phyloP scores from a whole-genome alignment of 1,140 invertebrate species.

The Drosophila kikkawai region DNA sequence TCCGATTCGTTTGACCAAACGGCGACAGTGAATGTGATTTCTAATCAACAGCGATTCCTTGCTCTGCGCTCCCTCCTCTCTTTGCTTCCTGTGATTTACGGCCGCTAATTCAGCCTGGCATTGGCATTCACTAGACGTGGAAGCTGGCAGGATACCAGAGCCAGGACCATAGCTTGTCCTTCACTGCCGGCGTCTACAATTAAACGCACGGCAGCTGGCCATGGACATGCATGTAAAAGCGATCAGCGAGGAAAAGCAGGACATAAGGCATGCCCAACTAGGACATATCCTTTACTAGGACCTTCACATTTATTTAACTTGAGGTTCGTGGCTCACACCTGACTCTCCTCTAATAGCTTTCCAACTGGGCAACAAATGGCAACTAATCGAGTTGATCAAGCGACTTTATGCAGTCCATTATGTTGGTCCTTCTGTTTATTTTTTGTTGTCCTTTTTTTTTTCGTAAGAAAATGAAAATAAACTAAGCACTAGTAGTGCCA shows the following conservation, averaged over 20 bases:
- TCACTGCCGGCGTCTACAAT: slow-evolving; percentile 22
- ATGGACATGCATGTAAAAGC: slow-evolving; percentile 14
- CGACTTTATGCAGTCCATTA: slow-evolving; percentile 8
- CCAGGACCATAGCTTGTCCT: not conserved
- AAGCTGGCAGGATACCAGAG: not conserved
- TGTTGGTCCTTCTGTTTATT: not conserved
- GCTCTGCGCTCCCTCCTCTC: not conserved
- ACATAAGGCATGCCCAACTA: slow-evolving; percentile 2
- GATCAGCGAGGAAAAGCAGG: not conserved
- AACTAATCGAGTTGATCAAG: slow-evolving; percentile 8
- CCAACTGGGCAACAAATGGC: not conserved
- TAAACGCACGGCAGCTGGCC: slow-evolving; percentile 19
- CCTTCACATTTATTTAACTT: not conserved
- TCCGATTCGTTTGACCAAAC: slow-evolving; percentile 44
- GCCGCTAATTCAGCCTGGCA: slow-evolving; percentile 31
- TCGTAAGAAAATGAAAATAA: too few species aligned
- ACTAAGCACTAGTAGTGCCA: not conserved
- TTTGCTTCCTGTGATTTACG: slow-evolving; percentile 33
- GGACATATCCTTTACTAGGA: not conserved
- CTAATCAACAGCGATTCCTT: slow-evolving; percentile 25
- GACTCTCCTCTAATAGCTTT: not conserved
- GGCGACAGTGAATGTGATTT: slow-evolving; percentile 25
- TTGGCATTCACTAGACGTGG: slow-evolving; percentile 26
- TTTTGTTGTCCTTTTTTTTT: not conserved
- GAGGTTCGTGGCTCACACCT: not conserved